These are phyloP conservation scores for Philaenus spumarius DNA, from an alignment of 1,140 invertebrate species.

Conservation along the genomic window DNA sequence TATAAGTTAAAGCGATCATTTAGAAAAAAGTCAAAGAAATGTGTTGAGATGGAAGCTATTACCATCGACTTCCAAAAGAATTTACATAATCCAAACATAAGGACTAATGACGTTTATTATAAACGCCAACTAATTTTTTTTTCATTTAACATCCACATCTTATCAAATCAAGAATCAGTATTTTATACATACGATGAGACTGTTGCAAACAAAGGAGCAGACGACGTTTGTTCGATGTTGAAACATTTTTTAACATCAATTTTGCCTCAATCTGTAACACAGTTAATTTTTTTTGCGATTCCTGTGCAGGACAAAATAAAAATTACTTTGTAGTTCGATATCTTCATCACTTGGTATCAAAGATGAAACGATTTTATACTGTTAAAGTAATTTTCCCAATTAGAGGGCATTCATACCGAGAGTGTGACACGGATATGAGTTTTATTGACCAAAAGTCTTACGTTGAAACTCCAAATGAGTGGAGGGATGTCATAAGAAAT, in stretches of 20 bases:
- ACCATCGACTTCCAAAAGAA: not conserved
- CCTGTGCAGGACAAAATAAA: not conserved
- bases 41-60: not conserved
- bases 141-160: not conserved
- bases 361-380: not conserved
- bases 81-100: not conserved
- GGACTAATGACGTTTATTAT: not conserved
- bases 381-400: conserved; percentile 9
- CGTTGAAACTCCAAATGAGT: conserved; percentile 27
- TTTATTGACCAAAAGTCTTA: conserved; percentile 27
- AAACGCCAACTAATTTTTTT: not conserved
- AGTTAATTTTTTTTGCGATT: not conserved
- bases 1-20: too few relatives aligned
- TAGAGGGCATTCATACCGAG: conserved; percentile 29
- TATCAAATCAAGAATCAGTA: not conserved
- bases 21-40: not conserved
- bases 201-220: conserved; percentile 4
- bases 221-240: conserved; percentile 8
- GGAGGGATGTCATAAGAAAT: conserved; percentile 12
- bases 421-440: conserved; percentile 31
- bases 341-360: not conserved
- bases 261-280: not conserved
- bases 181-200: conserved; percentile 5
- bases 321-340: not conserved
- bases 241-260: not conserved